Percentiles rank a stretch among this genome's conserved stretches.
Evolutionary conservation across 2,797 vertebrate genomes (phyloP).

Genomic region (Taeniopygia guttata): DNA sequence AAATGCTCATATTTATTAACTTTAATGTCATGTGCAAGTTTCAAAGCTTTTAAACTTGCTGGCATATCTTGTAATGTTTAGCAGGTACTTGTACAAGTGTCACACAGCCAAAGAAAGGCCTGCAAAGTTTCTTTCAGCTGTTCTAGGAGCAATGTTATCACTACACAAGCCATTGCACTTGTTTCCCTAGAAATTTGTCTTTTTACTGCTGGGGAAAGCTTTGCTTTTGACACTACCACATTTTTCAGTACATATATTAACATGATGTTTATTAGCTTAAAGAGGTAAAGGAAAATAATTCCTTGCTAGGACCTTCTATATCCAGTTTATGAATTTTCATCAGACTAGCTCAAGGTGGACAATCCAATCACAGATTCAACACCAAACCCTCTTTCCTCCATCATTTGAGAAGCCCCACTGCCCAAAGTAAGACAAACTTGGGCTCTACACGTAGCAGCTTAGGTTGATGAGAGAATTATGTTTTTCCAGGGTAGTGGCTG

Average conservation of each 20-base stretch:
- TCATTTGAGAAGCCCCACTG: not conserved
- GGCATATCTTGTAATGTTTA: not conserved
- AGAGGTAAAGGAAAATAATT: not conserved
- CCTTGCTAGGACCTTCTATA: not conserved
- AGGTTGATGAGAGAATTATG: not conserved
- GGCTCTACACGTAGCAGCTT: not conserved
- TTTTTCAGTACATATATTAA: not conserved
- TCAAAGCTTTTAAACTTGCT: not conserved
- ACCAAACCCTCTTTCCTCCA: not conserved
- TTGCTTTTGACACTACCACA: not conserved
- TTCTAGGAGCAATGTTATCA: not conserved
- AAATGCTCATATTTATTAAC: not conserved
- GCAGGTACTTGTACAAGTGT: not conserved
- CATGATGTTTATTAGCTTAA: not conserved
- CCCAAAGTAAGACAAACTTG: not conserved
- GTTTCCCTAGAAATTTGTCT: not conserved
- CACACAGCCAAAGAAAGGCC: not conserved
- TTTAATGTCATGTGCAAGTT: not conserved
- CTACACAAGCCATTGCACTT: not conserved
- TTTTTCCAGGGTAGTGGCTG: not conserved
- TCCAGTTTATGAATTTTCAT: not conserved
- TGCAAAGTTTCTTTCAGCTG: not conserved
- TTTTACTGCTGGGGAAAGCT: not conserved
- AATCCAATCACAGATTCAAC: not conserved
- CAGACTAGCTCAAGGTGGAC: not conserved